Evolutionary conservation across 2,113 vertebrate genomes (phyloP), one percentile per base, ranked within the genome.

Genomic region (Dicrurus megarhynchus): DNA sequence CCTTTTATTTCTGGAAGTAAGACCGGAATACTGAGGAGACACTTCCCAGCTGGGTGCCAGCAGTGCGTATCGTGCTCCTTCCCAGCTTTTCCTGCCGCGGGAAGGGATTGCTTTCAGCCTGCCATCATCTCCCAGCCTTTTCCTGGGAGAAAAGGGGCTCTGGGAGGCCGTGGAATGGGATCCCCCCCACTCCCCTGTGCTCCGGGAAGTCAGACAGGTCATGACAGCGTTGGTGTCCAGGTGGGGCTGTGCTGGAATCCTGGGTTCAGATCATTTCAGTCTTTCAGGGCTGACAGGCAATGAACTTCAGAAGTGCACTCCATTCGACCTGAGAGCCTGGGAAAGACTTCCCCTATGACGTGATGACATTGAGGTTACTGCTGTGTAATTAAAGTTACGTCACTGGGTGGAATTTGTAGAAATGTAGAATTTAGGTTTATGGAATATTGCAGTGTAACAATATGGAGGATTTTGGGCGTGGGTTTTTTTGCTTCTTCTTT

Each of bases 201-300:
- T 57, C 21, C 2, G 3, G 67, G 37, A 30, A 30, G 10, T 56
- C 6, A 0, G 19, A 6, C 18, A 22, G 39, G 13, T 60, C 11
- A 3, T 4, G 32, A 2, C 6, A 7, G 28, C 3, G 2, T 22
- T 19, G 4, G 28, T 50, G 63, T n/a, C 35, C 8, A 13, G 44
- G 55, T 6, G 21, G n/a, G 52, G 76, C 56, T 0, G 1, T 64
- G 61, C 55, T 23, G n/a, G n/a, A n/a, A n/a, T n/a, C n/a, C n/a
- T n/a, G n/a, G n/a, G n/a, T n/a, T n/a, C n/a, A n/a, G n/a, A n/a
- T n/a, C n/a, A n/a, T n/a, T n/a, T n/a, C n/a, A n/a, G n/a, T n/a
- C n/a, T n/a, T n/a, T n/a, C n/a, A n/a, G n/a, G n/a, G n/a, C n/a
- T n/a, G n/a, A n/a, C n/a, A n/a, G n/a, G n/a, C n/a, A n/a, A n/a